Conservation (phyloP, 1,140 invertebrate genomes). For the Rhopalosiphum padi region DNA sequence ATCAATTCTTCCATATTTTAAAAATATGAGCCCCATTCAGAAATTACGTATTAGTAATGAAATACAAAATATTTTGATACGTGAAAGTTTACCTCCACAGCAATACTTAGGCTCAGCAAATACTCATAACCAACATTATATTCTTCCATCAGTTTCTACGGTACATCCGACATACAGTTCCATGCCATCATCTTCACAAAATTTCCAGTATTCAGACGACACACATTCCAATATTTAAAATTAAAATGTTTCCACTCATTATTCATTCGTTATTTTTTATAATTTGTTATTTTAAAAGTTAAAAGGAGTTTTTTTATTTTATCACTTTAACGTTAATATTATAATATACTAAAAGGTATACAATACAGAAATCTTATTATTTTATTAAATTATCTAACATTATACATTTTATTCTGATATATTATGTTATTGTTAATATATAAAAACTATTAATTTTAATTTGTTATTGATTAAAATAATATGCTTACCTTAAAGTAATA, state of each 20-base stretch:
- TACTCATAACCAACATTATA: not conserved
- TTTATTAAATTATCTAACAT: too few relatives aligned
- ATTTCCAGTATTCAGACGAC: constrained; percentile 20
- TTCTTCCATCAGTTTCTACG: not conserved
- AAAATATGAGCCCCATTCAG: not conserved
- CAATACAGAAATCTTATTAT: not conserved
- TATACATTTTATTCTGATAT: too few relatives aligned
- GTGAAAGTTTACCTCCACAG: constrained; percentile 10
- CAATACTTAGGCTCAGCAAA: not conserved
- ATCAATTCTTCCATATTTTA: not conserved
- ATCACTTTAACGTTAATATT: not conserved
- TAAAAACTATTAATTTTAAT: too few relatives aligned
- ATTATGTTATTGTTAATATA: too few relatives aligned
- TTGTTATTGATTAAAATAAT: too few relatives aligned
- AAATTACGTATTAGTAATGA: not conserved
- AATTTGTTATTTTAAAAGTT: constrained; percentile 20
- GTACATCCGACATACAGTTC: not conserved
- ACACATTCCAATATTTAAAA: constrained; percentile 10
- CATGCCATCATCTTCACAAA: not conserved
- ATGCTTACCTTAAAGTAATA: too few relatives aligned
- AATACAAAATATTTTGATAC: constrained; percentile 3
- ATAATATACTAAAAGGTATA: not conserved
- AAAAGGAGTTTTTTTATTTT: not conserved
- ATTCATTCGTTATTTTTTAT: not conserved
- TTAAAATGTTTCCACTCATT: not conserved